Base-by-base conservation (phyloP, 2,888 invertebrate species). In the Rhingia campestris region DNA sequence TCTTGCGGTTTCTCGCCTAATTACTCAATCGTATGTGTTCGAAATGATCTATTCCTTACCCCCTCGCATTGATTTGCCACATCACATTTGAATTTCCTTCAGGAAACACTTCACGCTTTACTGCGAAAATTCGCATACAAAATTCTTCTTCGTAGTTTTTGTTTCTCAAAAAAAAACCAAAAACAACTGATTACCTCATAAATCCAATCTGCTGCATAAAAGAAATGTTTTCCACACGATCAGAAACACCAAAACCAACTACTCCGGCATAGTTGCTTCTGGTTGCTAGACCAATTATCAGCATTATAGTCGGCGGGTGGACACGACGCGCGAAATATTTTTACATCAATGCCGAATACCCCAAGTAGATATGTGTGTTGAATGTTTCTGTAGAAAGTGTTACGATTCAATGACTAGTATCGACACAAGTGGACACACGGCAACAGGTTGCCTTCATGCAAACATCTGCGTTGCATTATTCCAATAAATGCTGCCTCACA, bases 361-460 rank as follows among this genome's bases (percentile, higher is more conserved):
- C 14, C 9, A 56, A 6, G 14, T 45, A 6, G 41, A 9, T 49
- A n/a, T 64, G 58, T 66, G 66, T 70, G 49, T 53, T 67, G 39
- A 61, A 43, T 67, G 67, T 61, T 49, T 58, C 56, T 56, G 63
- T 74, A 82, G 82, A 79, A 79, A 82, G 79, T 79, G 79, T 74
- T 74, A 79, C 79, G 79, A 79, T 58, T 74, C 73, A 82, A 69
- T 79, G 73, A 54, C 58, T 69, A 37, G 43, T 54, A 72, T 76
- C 66, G 37, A 14, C 47, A 77, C 66, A 82, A 69, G 79, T 73
- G 79, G 54, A 73, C 63, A 81, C 2, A 30, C 49, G 39, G 30
- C 67, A 82, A 64, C 77, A 77, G 73, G 77, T 39, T 41, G 56
- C 74, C 66, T 51, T 53, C 75, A 54, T 67, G 67, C 67, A 76